These are phyloP conservation scores for Armadillidium nasatum DNA, from an alignment of 1,140 invertebrate species.

Conservation along the genomic window DNA sequence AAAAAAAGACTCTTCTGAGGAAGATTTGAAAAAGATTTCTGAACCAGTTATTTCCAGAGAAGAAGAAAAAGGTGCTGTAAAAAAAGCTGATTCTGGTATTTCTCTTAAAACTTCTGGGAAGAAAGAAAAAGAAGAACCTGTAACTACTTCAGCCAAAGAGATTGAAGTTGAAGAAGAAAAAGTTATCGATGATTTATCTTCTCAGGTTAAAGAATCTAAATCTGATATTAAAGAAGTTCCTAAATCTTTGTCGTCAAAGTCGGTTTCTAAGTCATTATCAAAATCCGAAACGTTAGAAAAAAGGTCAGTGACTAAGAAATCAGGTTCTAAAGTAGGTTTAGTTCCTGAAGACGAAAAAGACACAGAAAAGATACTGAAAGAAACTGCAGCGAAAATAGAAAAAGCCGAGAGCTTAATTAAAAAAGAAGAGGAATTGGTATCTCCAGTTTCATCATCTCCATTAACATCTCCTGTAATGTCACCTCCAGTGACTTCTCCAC, in stretches of 20 bases:
- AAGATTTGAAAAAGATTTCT: background rate
- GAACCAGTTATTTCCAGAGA: constrained; percentile 24
- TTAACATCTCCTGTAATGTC: background rate
- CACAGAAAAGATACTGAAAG: constrained; percentile 39
- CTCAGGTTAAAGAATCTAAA: constrained; percentile 21
- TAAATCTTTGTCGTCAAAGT: background rate
- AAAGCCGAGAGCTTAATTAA: background rate
- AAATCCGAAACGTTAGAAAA: background rate
- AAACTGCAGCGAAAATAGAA: constrained; percentile 37
- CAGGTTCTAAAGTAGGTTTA: background rate
- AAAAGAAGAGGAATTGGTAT: constrained; percentile 24
- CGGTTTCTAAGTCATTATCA: background rate
- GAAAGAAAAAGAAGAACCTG: background rate
- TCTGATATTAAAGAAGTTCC: constrained; percentile 1
- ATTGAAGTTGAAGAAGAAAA: constrained; percentile 33
- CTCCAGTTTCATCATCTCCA: background rate
- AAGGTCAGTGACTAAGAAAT: background rate
- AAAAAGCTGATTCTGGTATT: constrained; percentile 31
- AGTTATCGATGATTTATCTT: constrained; percentile 27
- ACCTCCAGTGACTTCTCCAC: background rate
- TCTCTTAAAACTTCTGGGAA: constrained; percentile 24
- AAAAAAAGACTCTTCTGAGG: background rate
- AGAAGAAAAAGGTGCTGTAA: constrained; percentile 16
- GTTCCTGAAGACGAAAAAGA: constrained; percentile 8
- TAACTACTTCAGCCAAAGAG: constrained; percentile 7